A percentile compares a stretch with the other conserved stretches of the same genome.
Evolutionary conservation across 2,888 invertebrate species (phyloP).

Genomic region (Volucella inflata): DNA sequence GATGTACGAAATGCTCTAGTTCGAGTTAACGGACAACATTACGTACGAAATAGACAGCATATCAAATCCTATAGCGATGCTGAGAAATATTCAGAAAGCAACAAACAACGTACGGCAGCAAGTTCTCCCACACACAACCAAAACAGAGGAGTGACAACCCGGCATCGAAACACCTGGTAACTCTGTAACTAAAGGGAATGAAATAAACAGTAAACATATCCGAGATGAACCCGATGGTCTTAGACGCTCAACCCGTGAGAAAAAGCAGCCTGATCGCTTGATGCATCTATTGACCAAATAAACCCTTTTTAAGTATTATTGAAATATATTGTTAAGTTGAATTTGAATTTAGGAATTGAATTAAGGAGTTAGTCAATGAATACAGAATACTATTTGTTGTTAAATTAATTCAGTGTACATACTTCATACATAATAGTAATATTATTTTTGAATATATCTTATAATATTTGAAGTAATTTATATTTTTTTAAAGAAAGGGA

Average conservation of each 20-base stretch:
- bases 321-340: too few relatives aligned
- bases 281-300: too few relatives aligned
- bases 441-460: too few relatives aligned
- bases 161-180: conserved; percentile 6
- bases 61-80: conserved; percentile 29
- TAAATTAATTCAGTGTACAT: too few relatives aligned
- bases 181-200: conserved; percentile 8
- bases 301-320: too few relatives aligned
- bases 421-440: too few relatives aligned
- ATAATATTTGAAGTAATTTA: too few relatives aligned
- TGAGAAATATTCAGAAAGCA: conserved; percentile 21
- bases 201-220: not conserved
- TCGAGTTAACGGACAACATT: conserved; percentile 27
- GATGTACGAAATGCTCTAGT: conserved; percentile 24
- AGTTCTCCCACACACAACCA: conserved; percentile 1
- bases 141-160: conserved; percentile 9
- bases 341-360: too few relatives aligned
- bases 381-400: too few relatives aligned
- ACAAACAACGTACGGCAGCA: conserved; percentile 1
- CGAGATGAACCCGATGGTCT: not conserved
- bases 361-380: too few relatives aligned
- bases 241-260: conserved; percentile 21
- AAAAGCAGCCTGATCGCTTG: conserved; percentile 23
- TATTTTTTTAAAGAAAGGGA: too few relatives aligned
- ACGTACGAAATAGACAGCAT: conserved; percentile 34